Evolutionary conservation across 2,113 vertebrate genomes (phyloP), one percentile per base, ranked within the genome.

Genomic region (Emberiza fucata): DNA sequence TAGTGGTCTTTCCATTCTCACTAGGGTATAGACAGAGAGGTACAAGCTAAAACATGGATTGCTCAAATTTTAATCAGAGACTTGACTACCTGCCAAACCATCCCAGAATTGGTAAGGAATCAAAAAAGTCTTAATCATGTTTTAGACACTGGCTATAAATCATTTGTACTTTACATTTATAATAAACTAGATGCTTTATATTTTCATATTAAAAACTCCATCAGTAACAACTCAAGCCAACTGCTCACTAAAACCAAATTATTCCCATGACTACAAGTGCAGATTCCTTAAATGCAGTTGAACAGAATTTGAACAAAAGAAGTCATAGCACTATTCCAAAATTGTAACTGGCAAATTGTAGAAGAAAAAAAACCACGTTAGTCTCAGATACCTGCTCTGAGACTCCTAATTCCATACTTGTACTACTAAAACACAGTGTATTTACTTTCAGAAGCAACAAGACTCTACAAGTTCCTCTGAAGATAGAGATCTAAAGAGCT

Each of bases 81-180:
- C 28, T 81, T 94, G 90, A 81, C 47, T 64, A 83, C 29, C 33
- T 86, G 82, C 93, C 94, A 97, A 94, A 69, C 19, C 37, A 90
- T 81, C 51, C 31, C 40, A 92, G 69, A 86, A 86, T 2, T 92
- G 86, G 81, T 93, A 91, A 93, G 63, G 72, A 93, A 92, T 96
- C 82, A 95, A 86, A 94, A 94, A 93, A 45, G n/a, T 78, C 72
- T 88, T 96, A 93, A 94, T 91, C 57, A 84, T 8, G 4, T 51
- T 82, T 92, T 68, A 94, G 72, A 94, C 64, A 53, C 23, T 57
- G 64, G 39, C 79, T 76, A 92, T 93, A 93, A 96, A 95, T 94
- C 81, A 95, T 83, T 73, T 92, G 88, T 69, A 94, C 79, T 88
- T 95, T 64, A 93, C 54, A 83, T 95, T 92, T 95, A 88, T 91